Evolutionary conservation across 2,113 vertebrate genomes (phyloP).

Genomic region (Equus quagga): DNA sequence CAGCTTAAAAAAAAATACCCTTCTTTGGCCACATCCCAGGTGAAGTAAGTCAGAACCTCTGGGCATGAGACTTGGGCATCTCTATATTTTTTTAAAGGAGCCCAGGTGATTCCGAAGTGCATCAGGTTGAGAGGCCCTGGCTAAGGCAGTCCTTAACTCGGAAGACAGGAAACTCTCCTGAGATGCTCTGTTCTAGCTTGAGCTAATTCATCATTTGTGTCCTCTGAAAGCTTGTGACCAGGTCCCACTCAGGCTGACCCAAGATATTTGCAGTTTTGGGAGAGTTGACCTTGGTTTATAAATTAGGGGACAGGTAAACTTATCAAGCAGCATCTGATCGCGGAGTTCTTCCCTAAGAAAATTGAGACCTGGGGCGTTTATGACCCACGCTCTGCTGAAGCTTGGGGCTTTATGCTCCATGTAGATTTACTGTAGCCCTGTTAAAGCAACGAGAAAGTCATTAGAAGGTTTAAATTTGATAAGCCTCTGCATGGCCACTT

Average conservation of each 20-base stretch:
- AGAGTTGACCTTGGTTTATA: not conserved
- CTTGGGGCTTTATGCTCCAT: not conserved
- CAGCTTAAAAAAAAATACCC: conserved; percentile 4
- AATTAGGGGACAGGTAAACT: not conserved
- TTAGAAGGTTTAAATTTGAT: not conserved
- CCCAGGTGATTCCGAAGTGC: not conserved
- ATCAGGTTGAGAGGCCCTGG: not conserved
- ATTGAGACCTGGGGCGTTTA: not conserved
- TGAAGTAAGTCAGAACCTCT: not conserved
- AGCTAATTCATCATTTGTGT: not conserved
- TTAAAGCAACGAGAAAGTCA: not conserved
- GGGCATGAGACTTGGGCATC: not conserved
- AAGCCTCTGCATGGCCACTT: not conserved
- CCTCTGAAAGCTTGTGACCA: not conserved
- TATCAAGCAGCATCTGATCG: not conserved
- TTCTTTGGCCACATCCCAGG: not conserved
- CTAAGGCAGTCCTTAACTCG: not conserved
- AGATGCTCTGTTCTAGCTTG: not conserved
- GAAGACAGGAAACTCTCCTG: not conserved
- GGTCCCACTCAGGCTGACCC: not conserved
- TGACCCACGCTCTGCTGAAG: not conserved
- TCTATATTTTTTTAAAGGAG: not conserved
- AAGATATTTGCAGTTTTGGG: not conserved
- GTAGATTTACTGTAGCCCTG: not conserved
- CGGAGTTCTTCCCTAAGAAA: not conserved